A percentile compares a stretch with the other conserved stretches of the same genome.
These are phyloP conservation scores for Danionella dracula DNA, from an alignment of 2,797 vertebrate genomes.

Conservation along the genomic window DNA sequence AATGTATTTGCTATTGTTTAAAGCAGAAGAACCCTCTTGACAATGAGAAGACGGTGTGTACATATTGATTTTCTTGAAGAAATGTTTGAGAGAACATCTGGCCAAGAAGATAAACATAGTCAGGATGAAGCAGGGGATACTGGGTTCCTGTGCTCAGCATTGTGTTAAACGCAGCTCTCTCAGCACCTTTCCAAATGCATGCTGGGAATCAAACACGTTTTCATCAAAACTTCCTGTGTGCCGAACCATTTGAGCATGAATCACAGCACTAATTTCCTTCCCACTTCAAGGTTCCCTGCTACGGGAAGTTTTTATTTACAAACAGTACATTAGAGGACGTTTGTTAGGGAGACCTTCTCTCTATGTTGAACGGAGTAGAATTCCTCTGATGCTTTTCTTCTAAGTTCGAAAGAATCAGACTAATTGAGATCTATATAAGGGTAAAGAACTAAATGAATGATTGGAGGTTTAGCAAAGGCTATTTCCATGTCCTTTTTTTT, in stretches of 20 bases:
- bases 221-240: conserved; percentile 38
- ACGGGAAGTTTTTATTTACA: background rate
- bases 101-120: conserved; percentile 36
- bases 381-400: background rate
- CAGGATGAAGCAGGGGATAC: background rate
- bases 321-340: background rate
- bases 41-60: too few relatives aligned
- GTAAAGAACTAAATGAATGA: background rate
- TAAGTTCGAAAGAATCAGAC: background rate
- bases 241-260: conserved; percentile 20
- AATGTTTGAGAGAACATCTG: conserved; percentile 27
- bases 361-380: background rate
- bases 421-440: background rate
- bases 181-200: conserved; percentile 46
- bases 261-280: conserved; percentile 8
- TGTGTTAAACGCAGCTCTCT: conserved; percentile 34
- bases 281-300: background rate
- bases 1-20: too few relatives aligned
- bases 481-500: background rate
- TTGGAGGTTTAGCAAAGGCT: background rate
- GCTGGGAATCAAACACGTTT: conserved; percentile 28
- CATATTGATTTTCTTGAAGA: too few relatives aligned
- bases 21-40: too few relatives aligned
- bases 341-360: background rate
- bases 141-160: conserved; percentile 17